These are phyloP conservation scores for Tromatobia lineatoria DNA, from an alignment of 2,888 invertebrate genomes.

Conservation along the genomic window DNA sequence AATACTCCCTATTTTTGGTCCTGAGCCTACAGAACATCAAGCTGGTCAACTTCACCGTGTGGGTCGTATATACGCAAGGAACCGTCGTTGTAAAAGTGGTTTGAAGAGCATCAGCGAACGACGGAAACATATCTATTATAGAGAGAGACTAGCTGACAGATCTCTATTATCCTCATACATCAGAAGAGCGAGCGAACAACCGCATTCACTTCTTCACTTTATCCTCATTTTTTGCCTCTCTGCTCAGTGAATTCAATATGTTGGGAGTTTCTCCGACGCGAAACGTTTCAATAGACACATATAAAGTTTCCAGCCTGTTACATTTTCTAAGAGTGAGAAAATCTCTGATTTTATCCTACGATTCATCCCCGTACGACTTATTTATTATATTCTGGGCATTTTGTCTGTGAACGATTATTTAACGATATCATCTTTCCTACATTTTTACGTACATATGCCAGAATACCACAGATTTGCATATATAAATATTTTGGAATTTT, in stretches of 20 bases:
- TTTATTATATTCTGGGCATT: conserved; percentile 55
- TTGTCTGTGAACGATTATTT: background rate
- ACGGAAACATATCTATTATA: conserved; percentile 70
- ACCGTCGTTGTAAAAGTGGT: conserved; percentile 24
- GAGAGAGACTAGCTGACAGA: conserved; percentile 60
- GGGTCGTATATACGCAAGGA: background rate
- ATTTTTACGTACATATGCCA: background rate
- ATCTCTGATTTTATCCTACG: conserved; percentile 54
- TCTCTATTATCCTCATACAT: conserved; percentile 69
- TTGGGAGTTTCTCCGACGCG: conserved; percentile 57
- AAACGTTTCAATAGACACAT: conserved; percentile 62
- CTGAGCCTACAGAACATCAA: background rate
- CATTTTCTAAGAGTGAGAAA: conserved; percentile 64
- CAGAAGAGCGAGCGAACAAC: conserved; percentile 56
- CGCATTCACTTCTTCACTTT: conserved; percentile 60
- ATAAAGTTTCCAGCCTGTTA: conserved; percentile 63
- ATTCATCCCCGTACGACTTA: conserved; percentile 46
- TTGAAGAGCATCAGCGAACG: conserved; percentile 55
- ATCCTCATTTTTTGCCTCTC: conserved; percentile 35
- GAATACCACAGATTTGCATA: too few relatives aligned
- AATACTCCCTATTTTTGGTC: too few relatives aligned
- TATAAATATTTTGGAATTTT: too few relatives aligned
- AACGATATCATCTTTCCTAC: conserved; percentile 18
- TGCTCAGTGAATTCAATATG: conserved; percentile 44
- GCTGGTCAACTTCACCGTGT: conserved; percentile 42